A percentile compares a stretch with the other conserved stretches of the same genome.
These are phyloP conservation scores for Lissonota sp. DNA, from an alignment of 2,888 invertebrate genomes.

Conservation along the genomic window DNA sequence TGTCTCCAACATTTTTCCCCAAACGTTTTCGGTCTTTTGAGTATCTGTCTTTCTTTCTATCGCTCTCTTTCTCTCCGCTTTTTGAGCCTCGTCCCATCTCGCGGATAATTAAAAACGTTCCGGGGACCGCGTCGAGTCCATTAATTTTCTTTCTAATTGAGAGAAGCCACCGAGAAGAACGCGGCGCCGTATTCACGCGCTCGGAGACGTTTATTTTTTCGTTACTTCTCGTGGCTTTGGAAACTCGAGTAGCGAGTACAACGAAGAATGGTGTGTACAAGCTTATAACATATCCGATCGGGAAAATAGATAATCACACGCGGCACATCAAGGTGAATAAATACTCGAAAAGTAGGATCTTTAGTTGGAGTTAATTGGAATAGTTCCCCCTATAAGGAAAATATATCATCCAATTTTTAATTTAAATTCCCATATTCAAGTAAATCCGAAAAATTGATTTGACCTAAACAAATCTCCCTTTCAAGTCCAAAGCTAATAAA, in stretches of 20 bases:
- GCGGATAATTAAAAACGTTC: conserved; percentile 61
- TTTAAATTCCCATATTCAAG: no score
- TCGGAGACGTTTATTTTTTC: conserved; percentile 33
- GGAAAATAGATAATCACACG: conserved; percentile 19
- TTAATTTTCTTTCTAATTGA: conserved; percentile 64
- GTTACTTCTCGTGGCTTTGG: conserved; percentile 29
- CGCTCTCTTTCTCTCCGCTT: conserved; percentile 11
- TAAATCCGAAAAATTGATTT: no score
- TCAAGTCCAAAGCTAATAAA: no score
- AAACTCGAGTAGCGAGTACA: conserved; percentile 52
- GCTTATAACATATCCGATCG: conserved; percentile 52
- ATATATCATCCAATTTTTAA: no score
- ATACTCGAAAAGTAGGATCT: conserved; percentile 55
- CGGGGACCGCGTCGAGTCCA: conserved; percentile 43
- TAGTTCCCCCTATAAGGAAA: conserved; percentile 37
- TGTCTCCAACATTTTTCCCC: conserved; percentile 45
- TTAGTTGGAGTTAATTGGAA: conserved; percentile 56
- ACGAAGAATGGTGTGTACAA: conserved; percentile 47
- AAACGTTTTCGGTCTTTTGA: conserved; percentile 20
- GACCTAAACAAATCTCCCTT: no score
- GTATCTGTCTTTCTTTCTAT: conserved; percentile 5
- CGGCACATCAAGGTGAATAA: conserved; percentile 38
- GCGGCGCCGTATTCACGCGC: conserved; percentile 39
- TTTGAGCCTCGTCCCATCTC: conserved; percentile 15
- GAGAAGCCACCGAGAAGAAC: conserved; percentile 44